A percentile compares a stretch with the other conserved stretches of the same genome.
Conservation (phyloP, 1,140 invertebrate species). For the Spodoptera litura region DNA sequence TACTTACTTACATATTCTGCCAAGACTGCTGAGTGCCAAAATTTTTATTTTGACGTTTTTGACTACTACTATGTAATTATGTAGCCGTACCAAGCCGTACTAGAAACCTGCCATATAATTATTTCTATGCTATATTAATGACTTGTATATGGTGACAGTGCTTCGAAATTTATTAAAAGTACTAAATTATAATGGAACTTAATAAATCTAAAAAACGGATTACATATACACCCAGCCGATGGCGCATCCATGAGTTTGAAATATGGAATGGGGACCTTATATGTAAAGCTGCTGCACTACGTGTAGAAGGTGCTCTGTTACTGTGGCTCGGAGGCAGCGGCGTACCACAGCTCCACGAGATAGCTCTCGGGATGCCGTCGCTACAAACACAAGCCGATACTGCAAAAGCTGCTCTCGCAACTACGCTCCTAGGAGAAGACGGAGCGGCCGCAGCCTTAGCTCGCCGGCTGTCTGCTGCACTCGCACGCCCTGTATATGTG, state of each 20-base stretch:
- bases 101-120: too few species aligned
- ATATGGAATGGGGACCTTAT: constrained; percentile 49
- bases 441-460: constrained; percentile 87
- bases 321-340: constrained; percentile 57
- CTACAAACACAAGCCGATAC: neutral
- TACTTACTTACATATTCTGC: too few species aligned
- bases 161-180: too few species aligned
- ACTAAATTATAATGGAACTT: too few species aligned
- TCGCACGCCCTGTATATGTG: constrained; percentile 89
- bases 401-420: constrained; percentile 86
- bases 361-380: constrained; percentile 48
- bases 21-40: too few species aligned
- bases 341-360: constrained; percentile 38
- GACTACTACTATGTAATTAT: too few species aligned
- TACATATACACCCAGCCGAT: constrained; percentile 43
- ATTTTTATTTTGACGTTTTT: too few species aligned
- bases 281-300: constrained; percentile 44
- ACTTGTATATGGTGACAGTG: too few species aligned
- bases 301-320: constrained; percentile 44
- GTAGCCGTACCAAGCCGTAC: too few species aligned
- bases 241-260: constrained; percentile 57
- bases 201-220: constrained; percentile 46
- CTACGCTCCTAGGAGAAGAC: constrained; percentile 88
- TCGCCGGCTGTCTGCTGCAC: constrained; percentile 48
- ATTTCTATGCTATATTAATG: too few species aligned